Evolutionary conservation across 2,888 invertebrate genomes (phyloP).

Genomic region (Danaus chrysippus): DNA sequence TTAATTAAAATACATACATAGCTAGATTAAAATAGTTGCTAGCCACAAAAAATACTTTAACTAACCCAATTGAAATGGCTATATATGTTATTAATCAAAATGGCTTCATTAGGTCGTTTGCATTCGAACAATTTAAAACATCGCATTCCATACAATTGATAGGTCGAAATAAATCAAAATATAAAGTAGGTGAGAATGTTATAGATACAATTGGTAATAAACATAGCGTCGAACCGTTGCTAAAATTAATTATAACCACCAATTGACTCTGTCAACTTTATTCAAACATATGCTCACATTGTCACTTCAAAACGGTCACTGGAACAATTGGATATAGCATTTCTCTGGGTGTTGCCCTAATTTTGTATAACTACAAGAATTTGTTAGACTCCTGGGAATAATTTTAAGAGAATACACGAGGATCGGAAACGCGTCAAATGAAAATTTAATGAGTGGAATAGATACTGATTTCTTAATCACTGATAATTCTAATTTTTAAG

Average conservation of each 20-base stretch:
- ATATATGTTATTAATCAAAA: neutral
- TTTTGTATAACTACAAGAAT: conserved; percentile 9
- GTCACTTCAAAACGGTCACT: conserved; percentile 46
- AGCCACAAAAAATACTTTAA: neutral
- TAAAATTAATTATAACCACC: conserved; percentile 62
- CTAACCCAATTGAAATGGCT: neutral
- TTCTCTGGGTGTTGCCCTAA: conserved; percentile 25
- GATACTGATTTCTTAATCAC: too few species aligned
- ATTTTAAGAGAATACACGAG: too few species aligned
- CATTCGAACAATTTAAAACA: conserved; percentile 11
- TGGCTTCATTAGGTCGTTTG: neutral
- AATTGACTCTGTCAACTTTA: conserved; percentile 66
- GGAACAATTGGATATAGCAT: conserved; percentile 39
- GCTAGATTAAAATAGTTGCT: too few species aligned
- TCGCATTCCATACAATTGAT: conserved; percentile 31
- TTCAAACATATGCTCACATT: conserved; percentile 52
- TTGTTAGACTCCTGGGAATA: neutral
- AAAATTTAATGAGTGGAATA: too few species aligned
- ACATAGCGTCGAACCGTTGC: conserved; percentile 49
- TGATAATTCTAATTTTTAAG: too few species aligned
- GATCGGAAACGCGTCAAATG: too few species aligned
- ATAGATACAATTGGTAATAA: conserved; percentile 38
- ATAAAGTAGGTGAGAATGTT: conserved; percentile 43
- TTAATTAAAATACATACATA: too few species aligned
- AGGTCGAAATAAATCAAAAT: conserved; percentile 38